phyloP scores from a whole-genome alignment of 2,797 vertebrate species.

The Naso thynnoides region DNA sequence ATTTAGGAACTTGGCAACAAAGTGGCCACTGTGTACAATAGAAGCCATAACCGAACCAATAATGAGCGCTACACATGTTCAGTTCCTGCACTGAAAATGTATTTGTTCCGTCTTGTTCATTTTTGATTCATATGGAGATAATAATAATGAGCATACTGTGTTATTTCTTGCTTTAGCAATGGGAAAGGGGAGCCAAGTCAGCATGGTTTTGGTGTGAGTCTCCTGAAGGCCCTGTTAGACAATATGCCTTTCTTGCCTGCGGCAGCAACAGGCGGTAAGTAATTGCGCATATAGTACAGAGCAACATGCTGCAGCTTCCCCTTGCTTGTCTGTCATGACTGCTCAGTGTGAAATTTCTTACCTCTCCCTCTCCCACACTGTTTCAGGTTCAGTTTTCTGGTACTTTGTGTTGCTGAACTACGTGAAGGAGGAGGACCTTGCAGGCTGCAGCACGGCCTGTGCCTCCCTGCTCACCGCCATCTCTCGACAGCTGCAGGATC shows the following conservation, averaged over 20 bases:
- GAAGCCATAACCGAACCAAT: no score
- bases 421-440: constrained; percentile 98
- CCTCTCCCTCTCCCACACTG: background rate
- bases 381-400: constrained; percentile 96
- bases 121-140: background rate
- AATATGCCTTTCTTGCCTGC: constrained; percentile 97
- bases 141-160: background rate
- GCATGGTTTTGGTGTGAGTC: constrained; percentile 92
- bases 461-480: constrained; percentile 94
- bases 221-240: constrained; percentile 95
- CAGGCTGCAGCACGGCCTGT: constrained; percentile 94
- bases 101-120: background rate
- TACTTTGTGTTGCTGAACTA: constrained; percentile 99
- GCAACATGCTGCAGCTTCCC: background rate
- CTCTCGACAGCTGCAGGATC: constrained; percentile 95
- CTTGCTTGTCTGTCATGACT: background rate
- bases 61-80: no score
- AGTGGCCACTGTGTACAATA: no score
- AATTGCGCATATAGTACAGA: background rate
- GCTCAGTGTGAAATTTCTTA: background rate
- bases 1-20: background rate
- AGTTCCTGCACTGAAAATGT: background rate
- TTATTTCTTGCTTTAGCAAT: constrained; percentile 83
- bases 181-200: constrained; percentile 95
- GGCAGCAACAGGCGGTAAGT: constrained; percentile 95